phyloP scores from a whole-genome alignment of 2,797 vertebrate species.

The Lophius americanus region DNA sequence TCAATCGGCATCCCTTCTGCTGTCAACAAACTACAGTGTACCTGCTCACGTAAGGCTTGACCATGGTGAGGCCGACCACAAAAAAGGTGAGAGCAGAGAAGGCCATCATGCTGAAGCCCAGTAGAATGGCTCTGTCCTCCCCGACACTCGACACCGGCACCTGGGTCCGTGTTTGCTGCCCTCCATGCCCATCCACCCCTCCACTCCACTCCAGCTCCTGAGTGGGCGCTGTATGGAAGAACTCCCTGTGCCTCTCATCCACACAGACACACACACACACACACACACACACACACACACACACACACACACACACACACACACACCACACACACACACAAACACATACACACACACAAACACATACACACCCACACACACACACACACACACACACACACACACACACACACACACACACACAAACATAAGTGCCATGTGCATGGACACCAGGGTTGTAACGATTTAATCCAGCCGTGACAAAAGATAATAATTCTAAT shows the following conservation, averaged over 20 bases:
- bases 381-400: neutral
- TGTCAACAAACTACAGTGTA: conserved; percentile 41
- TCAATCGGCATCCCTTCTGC: no score
- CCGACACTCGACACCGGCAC: conserved; percentile 77
- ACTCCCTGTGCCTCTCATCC: conserved; percentile 65
- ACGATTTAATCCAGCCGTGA: conserved; percentile 8
- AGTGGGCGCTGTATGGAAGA: conserved; percentile 36
- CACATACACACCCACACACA: no score
- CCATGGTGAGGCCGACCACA: conserved; percentile 79
- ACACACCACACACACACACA: no score
- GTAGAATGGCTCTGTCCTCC: conserved; percentile 84
- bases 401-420: neutral
- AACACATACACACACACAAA: no score
- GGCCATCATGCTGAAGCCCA: conserved; percentile 86
- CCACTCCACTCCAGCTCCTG: conserved; percentile 61
- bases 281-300: conserved; percentile 15
- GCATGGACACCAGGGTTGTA: neutral
- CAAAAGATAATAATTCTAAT: neutral
- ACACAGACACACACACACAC: conserved; percentile 14
- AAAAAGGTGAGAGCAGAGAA: conserved; percentile 89
- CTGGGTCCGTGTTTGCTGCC: conserved; percentile 60
- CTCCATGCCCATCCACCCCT: conserved; percentile 31
- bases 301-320: conserved; percentile 1
- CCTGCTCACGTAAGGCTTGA: conserved; percentile 86
- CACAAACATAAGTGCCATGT: neutral